Conservation (phyloP, 2,888 invertebrate species). For the Atrina japonica region DNA sequence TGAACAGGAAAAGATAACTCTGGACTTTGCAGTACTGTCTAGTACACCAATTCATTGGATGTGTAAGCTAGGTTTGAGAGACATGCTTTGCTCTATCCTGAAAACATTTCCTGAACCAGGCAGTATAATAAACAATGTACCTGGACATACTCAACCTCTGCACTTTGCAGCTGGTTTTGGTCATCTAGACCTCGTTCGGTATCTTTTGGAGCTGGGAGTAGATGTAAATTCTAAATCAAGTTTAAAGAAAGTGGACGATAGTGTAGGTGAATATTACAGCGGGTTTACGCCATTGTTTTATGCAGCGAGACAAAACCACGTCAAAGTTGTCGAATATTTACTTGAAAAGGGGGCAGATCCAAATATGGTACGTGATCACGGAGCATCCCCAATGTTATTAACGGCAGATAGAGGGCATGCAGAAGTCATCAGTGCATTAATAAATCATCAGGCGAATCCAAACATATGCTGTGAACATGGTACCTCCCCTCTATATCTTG, state of each 20-base stretch:
- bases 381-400: conserved; percentile 29
- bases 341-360: too few relatives aligned
- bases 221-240: too few relatives aligned
- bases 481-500: conserved; percentile 27
- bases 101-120: neutral
- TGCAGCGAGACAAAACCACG: too few relatives aligned
- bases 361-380: conserved; percentile 29
- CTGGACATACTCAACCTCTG: too few relatives aligned
- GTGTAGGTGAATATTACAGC: too few relatives aligned
- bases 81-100: neutral
- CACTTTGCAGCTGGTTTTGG: too few relatives aligned
- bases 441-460: conserved; percentile 17
- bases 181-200: too few relatives aligned
- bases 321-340: too few relatives aligned
- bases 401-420: conserved; percentile 25
- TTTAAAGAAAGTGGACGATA: too few relatives aligned
- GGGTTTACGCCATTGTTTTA: too few relatives aligned
- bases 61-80: conserved; percentile 5
- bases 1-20: conserved; percentile 3
- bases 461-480: conserved; percentile 33
- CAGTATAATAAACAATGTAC: too few relatives aligned
- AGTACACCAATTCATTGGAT: conserved; percentile 17
- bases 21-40: conserved; percentile 7
- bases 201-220: too few relatives aligned
- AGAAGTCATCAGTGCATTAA: conserved; percentile 5